Percentiles rank a stretch among this genome's conserved stretches.
These are phyloP conservation scores for Micrastur ruficollis DNA, from an alignment of 2,797 vertebrate genomes.

Conservation along the genomic window DNA sequence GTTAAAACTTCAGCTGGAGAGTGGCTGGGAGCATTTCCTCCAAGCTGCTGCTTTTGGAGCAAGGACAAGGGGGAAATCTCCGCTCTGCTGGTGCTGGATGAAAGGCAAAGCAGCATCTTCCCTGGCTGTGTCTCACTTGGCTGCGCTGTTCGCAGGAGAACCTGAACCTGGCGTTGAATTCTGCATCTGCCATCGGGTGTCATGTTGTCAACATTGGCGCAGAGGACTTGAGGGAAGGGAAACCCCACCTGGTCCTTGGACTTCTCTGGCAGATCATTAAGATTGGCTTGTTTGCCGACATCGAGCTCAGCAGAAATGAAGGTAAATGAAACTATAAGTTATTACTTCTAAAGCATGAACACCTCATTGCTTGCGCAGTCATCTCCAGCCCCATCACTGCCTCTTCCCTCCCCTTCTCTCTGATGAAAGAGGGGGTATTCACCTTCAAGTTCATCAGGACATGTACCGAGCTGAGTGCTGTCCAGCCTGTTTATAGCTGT, in stretches of 20 bases:
- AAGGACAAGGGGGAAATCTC: background rate
- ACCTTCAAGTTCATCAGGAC: background rate
- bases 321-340: constrained; percentile 69
- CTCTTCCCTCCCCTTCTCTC: background rate
- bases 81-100: background rate
- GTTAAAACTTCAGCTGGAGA: background rate
- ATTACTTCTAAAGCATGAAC: background rate
- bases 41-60: background rate
- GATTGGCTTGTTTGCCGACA: constrained; percentile 94
- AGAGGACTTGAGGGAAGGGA: constrained; percentile 91
- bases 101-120: background rate
- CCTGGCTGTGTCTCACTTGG: background rate
- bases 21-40: accelerated
- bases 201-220: constrained; percentile 98
- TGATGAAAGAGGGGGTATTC: background rate
- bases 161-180: constrained; percentile 94
- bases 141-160: constrained; percentile 84
- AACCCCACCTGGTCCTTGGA: constrained; percentile 93
- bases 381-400: accelerated
- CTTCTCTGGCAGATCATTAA: constrained; percentile 98
- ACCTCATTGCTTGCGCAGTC: background rate
- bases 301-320: constrained; percentile 94
- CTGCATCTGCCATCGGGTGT: constrained; percentile 94
- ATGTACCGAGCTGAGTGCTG: background rate
- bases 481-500: background rate